phyloP scores from a whole-genome alignment of 2,113 vertebrate species.

The Pseudois nayaur region DNA sequence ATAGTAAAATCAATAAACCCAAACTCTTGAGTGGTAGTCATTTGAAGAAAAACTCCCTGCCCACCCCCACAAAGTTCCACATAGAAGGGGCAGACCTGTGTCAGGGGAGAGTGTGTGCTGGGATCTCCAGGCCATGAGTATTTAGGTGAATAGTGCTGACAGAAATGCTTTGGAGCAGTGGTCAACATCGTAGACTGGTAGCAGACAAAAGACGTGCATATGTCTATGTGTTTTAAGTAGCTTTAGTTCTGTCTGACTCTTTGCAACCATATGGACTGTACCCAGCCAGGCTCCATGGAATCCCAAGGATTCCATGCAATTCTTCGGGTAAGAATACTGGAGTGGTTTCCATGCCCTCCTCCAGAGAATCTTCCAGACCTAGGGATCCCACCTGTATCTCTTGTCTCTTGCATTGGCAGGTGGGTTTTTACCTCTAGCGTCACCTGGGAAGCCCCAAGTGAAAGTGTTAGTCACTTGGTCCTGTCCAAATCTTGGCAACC shows the following conservation, averaged over 20 bases:
- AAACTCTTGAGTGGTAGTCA: neutral
- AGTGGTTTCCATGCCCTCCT: neutral
- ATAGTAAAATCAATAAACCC: neutral
- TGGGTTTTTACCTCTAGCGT: fast-evolving
- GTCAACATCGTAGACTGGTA: no score
- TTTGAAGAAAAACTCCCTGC: neutral
- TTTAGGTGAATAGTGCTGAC: fast-evolving
- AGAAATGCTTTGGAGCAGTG: fast-evolving
- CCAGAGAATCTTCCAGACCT: neutral
- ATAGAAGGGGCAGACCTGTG: fast-evolving
- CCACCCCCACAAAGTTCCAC: fast-evolving
- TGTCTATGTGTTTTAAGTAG: neutral
- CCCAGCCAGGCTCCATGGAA: neutral
- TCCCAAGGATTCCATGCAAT: neutral
- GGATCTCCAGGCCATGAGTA: no score
- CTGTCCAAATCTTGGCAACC: neutral
- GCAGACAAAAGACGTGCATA: neutral
- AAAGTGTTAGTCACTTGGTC: neutral
- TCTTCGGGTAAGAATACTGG: neutral
- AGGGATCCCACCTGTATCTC: fast-evolving
- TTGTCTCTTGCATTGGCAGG: neutral
- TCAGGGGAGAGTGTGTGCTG: neutral
- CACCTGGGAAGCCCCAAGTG: neutral
- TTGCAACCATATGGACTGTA: neutral
- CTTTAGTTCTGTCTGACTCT: neutral